Base-by-base conservation (phyloP, 1,140 invertebrate genomes). In the Goniozus legneri region DNA sequence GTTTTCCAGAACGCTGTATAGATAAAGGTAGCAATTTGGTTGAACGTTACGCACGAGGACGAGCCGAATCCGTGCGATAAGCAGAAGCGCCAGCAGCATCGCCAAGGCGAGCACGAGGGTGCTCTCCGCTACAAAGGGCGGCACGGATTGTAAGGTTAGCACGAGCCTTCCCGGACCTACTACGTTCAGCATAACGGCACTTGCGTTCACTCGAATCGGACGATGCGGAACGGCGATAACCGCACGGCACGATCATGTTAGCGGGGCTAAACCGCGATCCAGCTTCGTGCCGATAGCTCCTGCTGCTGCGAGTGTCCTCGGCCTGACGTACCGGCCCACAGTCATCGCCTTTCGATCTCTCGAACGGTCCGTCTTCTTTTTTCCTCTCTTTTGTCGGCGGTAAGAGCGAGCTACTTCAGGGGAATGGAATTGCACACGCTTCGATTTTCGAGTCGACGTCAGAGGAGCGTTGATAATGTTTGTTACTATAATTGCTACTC, bases 151-250 rank as follows among this genome's bases (percentile, higher is more conserved):
- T 13, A 68, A 52, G 59, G 63, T 71, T 65, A 71, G 37, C 19
- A 62, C 52, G 33, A 62, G 53, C 21, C 64, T 59, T 12, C 57
- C 54, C 8, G 60, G 48, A 13, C 44, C 59, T 34, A 47, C 45
- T 38, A 62, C 54, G 52, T 52, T 53, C 45, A 72, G 60, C 71
- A 75, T 73, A n/a, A n/a, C n/a, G n/a, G n/a, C n/a, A n/a, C n/a
- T n/a, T 42, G 46, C 64, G 65, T 42, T 15, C 54, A 38, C 51
- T 56, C 59, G 47, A 34, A 40, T 10, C 14, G 22, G n/a, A n/a
- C n/a, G n/a, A n/a, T n/a, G n/a, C n/a, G n/a, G n/a, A n/a, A n/a
- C n/a, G n/a, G n/a, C n/a, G n/a, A n/a, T n/a, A n/a, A n/a, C n/a
- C n/a, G n/a, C n/a, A n/a, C n/a, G n/a, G n/a, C n/a, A n/a, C n/a